phyloP scores from a whole-genome alignment of 2,797 vertebrate genomes.

The Myotis myotis region DNA sequence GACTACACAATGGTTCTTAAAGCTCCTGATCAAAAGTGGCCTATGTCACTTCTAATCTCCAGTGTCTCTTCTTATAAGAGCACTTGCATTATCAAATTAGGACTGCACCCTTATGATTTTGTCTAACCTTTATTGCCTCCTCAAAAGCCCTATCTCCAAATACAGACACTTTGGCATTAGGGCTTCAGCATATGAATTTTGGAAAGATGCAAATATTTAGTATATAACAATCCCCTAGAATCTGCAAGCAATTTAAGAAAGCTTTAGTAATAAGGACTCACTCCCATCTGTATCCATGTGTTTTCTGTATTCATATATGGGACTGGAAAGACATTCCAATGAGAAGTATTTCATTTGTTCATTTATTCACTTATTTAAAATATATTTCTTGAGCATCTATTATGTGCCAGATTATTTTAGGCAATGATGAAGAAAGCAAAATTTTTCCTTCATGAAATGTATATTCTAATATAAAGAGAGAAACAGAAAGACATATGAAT shows the following conservation, averaged over 20 bases:
- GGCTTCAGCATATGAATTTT: background rate
- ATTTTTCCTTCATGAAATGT: background rate
- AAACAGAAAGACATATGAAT: background rate
- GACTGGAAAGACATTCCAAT: slow-evolving; percentile 2
- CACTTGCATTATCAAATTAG: background rate
- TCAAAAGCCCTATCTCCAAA: background rate
- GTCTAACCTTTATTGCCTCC: background rate
- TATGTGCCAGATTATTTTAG: slow-evolving; percentile 33
- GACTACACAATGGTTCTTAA: too few species aligned
- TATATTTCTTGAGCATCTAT: background rate
- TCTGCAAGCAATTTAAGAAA: background rate
- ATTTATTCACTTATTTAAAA: slow-evolving; percentile 13
- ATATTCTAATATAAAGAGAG: background rate
- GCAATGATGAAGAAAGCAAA: background rate
- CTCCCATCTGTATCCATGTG: background rate
- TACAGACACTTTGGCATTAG: background rate
- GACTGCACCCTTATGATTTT: background rate
- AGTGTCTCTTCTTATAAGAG: background rate
- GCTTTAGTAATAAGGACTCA: background rate
- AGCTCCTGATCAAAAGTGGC: too few species aligned
- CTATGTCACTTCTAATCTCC: too few species aligned
- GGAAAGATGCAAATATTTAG: background rate
- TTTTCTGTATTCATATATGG: background rate
- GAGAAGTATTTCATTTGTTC: background rate
- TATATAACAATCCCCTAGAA: background rate